These are phyloP conservation scores for Tadarida brasiliensis DNA, from an alignment of 2,797 vertebrate species.

Conservation along the genomic window DNA sequence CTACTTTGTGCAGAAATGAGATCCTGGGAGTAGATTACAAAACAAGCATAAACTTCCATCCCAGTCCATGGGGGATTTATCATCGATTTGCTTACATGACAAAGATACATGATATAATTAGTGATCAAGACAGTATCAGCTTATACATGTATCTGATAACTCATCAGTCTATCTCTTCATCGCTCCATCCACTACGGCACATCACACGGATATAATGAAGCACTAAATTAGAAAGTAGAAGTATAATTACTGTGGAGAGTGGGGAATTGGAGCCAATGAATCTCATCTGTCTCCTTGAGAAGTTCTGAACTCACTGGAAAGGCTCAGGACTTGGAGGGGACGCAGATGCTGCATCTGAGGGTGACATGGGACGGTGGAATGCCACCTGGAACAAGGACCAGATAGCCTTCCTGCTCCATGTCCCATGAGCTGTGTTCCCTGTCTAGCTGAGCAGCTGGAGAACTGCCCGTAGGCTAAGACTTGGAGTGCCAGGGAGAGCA, in stretches of 20 bases:
- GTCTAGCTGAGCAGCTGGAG: not conserved
- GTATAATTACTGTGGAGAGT: not conserved
- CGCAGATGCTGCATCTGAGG: not conserved
- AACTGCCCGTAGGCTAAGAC: not conserved
- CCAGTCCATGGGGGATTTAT: not conserved
- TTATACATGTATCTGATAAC: not conserved
- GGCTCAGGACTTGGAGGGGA: not conserved
- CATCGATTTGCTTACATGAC: not conserved
- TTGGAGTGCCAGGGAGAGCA: not conserved
- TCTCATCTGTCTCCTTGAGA: not conserved
- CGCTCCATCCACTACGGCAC: not conserved
- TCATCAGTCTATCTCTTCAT: not conserved
- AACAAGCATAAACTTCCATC: not conserved
- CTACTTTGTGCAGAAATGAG: not conserved
- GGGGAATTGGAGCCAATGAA: not conserved
- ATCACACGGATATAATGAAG: not conserved
- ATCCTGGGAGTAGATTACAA: not conserved
- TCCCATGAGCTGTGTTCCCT: rapidly evolving
- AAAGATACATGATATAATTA: not conserved
- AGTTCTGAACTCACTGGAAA: not conserved
- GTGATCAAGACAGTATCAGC: not conserved
- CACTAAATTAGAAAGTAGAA: slow-evolving; percentile 2
- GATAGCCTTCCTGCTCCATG: not conserved
- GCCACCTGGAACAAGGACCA: not conserved
- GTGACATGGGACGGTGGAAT: not conserved